Base-by-base conservation (phyloP, 92 coral and sea anemone species). In the Porites evermanni region DNA sequence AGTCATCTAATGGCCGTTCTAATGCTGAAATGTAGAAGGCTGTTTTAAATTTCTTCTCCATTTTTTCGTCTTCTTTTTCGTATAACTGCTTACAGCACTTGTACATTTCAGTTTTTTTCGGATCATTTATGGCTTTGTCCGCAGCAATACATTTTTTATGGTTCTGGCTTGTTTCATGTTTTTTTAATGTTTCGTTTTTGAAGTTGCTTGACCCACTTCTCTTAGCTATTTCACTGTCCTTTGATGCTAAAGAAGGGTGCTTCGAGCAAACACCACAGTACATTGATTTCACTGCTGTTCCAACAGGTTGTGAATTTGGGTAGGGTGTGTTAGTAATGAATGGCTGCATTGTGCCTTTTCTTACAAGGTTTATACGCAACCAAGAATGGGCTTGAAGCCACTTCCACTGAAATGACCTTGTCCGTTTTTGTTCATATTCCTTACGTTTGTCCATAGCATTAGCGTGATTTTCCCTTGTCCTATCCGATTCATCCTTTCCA, bases 211-310 rank as follows among this genome's bases (percentile, higher is more conserved):
- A 6, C 64, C 71, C 71, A 63, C 70, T 24, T 20, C 44, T 78
- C 71, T 78, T 78, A 17, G 82, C 26, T 12, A 59, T 60, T 47
- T 84, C 88, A 75, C 82, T 67, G 1, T 76, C 88, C 21, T 75
- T 75, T 84, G 88, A 75, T 67, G 88, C 82, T 7, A 75, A 19
- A 1, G 74, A 2, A 12, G 76, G 88, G 24, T 84, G 88, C 56
- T 84, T 84, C 32, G 88, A 64, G 75, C 88, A 84, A 4, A 75
- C 47, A 38, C 82, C 81, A 75, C 88, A 84, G 82, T 50, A 84
- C 88, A 63, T 75, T 1, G 88, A 64, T 84, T 63, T 19, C 24
- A 84, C 88, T 74, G 29, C 24, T 58, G 81, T 18, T 4, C 29
- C 56, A 66, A 2, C 20, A 63, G 82, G 82, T 64, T 78, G 82